A percentile compares a stretch with the other conserved stretches of the same genome.
These are phyloP conservation scores for Mactromeris polynyma DNA, from an alignment of 2,888 invertebrate species.

Conservation along the genomic window DNA sequence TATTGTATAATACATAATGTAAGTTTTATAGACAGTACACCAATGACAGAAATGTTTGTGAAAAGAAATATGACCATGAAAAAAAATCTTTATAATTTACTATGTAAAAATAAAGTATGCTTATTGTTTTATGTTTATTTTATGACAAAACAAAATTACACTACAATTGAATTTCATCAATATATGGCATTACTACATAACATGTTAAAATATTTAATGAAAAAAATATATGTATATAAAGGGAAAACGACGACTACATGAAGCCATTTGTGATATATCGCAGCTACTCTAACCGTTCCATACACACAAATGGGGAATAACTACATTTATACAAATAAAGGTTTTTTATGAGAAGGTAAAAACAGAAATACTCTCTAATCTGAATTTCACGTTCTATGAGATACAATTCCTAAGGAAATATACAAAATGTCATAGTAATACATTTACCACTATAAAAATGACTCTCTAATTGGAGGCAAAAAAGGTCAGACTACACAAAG, in stretches of 20 bases:
- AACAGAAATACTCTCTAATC: not conserved
- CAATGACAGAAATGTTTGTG: not conserved
- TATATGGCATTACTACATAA: constrained; percentile 13
- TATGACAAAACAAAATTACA: not conserved
- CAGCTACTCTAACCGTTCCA: not conserved
- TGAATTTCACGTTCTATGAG: not conserved
- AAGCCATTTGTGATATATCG: not conserved
- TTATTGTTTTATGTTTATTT: not conserved
- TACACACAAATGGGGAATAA: not conserved
- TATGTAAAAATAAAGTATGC: not conserved
- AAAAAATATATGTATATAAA: constrained; percentile 10
- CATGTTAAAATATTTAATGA: not conserved
- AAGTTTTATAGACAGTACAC: constrained; percentile 4
- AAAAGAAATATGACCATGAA: not conserved
- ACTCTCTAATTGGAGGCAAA: constrained; percentile 6
- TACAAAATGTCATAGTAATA: not conserved
- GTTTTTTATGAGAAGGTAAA: not conserved
- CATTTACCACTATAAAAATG: not conserved
- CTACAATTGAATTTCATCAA: not conserved
- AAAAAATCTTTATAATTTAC: not conserved
- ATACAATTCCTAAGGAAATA: not conserved
- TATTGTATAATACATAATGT: not conserved
- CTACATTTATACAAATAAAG: not conserved
- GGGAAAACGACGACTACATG: not conserved
- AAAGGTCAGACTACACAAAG: not conserved